Evolutionary conservation across 2,888 invertebrate genomes (phyloP), one percentile per base, ranked within the genome.

Genomic region (Campoplex nolae): DNA sequence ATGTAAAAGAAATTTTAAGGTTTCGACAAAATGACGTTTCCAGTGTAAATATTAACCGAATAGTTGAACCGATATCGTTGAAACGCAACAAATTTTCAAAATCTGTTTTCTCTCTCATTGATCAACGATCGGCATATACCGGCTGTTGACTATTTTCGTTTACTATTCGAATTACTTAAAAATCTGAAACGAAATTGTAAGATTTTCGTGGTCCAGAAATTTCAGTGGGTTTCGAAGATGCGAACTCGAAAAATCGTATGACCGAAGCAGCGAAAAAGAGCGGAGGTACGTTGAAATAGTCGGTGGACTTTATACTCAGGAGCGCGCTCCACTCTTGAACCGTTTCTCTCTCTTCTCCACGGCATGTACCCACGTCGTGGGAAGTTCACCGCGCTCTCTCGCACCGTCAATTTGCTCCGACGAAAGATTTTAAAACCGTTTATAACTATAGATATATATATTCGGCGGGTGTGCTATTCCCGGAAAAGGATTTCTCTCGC

Each of bases 401-500:
- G 70, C 45, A 76, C 48, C 65, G 45, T 65, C 11, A n/a, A 65
- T 70, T 78, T 35, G 45, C 51, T 54, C 45, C 48, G 74, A 71
- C 56, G 51, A 45, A 84, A 77, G 74, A 76, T 62, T 70, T 35
- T 32, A 9, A 68, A 81, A 32, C 62, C 42, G 54, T 70, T 28
- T 71, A 18, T 35, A 62, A 38, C 16, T 42, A 42, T 70, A 56
- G 9, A 70, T 56, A 56, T 79, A 54, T 58, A 56, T 58, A 62
- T 80, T 56, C 68, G 83, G 58, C 82, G 85, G 68, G 85, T 28
- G 51, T 77, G 23, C 23, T 84, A 32, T 91, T 90, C 90, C 88
- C 83, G 86, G 90, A 90, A 90, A 90, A 88, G 87, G 90, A 90
- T 90, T 90, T 89, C 88, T 71, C 84, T 77, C 83, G 35, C 54